These are phyloP conservation scores for Enteromius thamalakanensis DNA, from an alignment of 2,797 vertebrate genomes.

Conservation along the genomic window DNA sequence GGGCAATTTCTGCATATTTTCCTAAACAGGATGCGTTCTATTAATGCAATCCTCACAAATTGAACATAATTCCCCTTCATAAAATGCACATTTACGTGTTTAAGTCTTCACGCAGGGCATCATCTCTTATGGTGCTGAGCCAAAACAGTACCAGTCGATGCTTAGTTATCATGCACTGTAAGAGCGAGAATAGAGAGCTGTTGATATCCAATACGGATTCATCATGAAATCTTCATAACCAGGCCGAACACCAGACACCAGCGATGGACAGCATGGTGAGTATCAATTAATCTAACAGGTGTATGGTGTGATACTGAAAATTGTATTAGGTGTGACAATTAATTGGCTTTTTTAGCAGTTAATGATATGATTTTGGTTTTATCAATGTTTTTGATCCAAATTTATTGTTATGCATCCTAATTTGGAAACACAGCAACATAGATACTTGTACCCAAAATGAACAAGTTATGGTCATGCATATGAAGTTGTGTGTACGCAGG, in stretches of 20 bases:
- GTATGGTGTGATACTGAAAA: background rate
- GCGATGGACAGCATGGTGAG: background rate
- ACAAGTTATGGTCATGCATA: background rate
- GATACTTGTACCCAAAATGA: no score
- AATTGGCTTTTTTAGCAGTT: background rate
- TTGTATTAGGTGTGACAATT: background rate
- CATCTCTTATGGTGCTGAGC: conserved; percentile 30
- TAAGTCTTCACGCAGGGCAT: conserved; percentile 14
- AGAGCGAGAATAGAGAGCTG: conserved; percentile 31
- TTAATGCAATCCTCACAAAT: background rate
- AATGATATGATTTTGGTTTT: background rate
- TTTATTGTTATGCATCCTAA: background rate
- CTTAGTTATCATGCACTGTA: conserved; percentile 32
- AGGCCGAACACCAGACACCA: background rate
- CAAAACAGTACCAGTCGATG: conserved; percentile 22
- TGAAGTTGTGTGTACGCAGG: background rate
- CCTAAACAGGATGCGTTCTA: background rate
- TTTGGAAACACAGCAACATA: background rate
- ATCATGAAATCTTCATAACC: conserved; percentile 32
- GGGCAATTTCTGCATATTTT: background rate
- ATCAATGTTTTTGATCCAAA: background rate
- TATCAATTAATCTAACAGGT: background rate
- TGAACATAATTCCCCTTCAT: background rate
- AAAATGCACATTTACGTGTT: conserved; percentile 37
- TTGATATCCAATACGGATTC: conserved; percentile 32